Evolutionary conservation across 1,140 invertebrate species (phyloP).

Genomic region (Drosophila pectinifera): DNA sequence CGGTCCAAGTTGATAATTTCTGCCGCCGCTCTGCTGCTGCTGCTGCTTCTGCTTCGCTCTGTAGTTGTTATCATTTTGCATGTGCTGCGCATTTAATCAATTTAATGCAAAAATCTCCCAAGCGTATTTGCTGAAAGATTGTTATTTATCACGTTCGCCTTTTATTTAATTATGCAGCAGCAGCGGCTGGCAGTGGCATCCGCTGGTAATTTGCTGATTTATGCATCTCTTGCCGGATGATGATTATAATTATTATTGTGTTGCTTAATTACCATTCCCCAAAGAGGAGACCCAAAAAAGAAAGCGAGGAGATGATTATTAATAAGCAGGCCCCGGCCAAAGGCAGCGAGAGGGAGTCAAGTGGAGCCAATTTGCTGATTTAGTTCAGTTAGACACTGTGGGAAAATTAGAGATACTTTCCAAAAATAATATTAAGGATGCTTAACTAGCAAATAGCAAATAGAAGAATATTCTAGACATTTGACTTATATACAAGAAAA

Average conservation of each 20-base stretch:
- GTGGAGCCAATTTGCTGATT: constrained; percentile 82
- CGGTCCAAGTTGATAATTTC: constrained; percentile 79
- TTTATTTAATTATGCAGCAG: constrained; percentile 78
- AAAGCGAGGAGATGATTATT: constrained; percentile 73
- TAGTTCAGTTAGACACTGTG: constrained; percentile 53
- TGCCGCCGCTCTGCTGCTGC: constrained; percentile 27
- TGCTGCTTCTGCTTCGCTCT: constrained; percentile 40
- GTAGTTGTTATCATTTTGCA: constrained; percentile 61
- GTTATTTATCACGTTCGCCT: constrained; percentile 81
- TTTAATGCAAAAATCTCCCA: constrained; percentile 81
- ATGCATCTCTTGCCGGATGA: constrained; percentile 73
- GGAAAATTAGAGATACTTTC: not conserved
- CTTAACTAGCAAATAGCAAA: not conserved
- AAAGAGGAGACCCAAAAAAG: constrained; percentile 52
- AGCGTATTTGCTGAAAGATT: constrained; percentile 78
- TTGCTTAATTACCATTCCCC: constrained; percentile 77
- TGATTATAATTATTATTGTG: constrained; percentile 75
- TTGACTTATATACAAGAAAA: not conserved
- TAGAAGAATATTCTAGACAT: not conserved
- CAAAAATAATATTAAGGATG: no score
- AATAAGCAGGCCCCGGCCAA: constrained; percentile 64
- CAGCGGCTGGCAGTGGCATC: constrained; percentile 17
- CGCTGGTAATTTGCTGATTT: constrained; percentile 75
- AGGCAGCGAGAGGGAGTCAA: constrained; percentile 49
- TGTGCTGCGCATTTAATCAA: constrained; percentile 80